phyloP scores from a whole-genome alignment of 1,140 invertebrate species.

The Anastrepha obliqua region DNA sequence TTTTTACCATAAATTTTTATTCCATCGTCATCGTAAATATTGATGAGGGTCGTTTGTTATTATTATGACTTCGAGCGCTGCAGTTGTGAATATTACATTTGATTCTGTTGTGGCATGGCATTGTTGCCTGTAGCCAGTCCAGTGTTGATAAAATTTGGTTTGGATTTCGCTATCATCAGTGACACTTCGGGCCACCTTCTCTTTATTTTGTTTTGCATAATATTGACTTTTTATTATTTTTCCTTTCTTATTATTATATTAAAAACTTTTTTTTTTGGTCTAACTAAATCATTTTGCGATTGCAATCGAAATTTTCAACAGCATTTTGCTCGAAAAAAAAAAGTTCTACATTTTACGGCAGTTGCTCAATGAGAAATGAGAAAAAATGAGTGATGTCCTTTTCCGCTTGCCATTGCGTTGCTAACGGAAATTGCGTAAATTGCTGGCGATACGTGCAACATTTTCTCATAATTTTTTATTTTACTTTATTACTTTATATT shows the following conservation, averaged over 20 bases:
- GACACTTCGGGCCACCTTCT: neutral
- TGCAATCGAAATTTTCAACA: neutral
- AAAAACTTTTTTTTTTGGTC: no score
- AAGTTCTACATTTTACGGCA: neutral
- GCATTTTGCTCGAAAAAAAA: neutral
- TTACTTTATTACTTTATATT: neutral
- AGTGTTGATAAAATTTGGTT: neutral
- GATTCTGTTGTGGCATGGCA: neutral
- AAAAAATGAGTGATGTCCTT: neutral
- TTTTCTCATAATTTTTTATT: constrained; percentile 16
- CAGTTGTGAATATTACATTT: neutral
- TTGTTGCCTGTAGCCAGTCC: neutral
- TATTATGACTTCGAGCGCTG: neutral
- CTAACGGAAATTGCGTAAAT: constrained; percentile 10
- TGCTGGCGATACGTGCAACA: neutral
- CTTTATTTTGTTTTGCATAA: neutral
- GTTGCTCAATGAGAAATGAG: neutral
- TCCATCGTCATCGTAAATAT: constrained; percentile 17
- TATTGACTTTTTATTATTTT: neutral
- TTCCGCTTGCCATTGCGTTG: neutral
- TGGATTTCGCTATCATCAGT: neutral
- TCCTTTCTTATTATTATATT: neutral
- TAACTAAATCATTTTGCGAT: neutral
- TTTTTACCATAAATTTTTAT: constrained; percentile 44
- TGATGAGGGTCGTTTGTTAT: constrained; percentile 30